Percentiles rank a stretch among this genome's conserved stretches.
phyloP scores from a whole-genome alignment of 23 tunicate genomes.

The Trididemnum nubilum region DNA sequence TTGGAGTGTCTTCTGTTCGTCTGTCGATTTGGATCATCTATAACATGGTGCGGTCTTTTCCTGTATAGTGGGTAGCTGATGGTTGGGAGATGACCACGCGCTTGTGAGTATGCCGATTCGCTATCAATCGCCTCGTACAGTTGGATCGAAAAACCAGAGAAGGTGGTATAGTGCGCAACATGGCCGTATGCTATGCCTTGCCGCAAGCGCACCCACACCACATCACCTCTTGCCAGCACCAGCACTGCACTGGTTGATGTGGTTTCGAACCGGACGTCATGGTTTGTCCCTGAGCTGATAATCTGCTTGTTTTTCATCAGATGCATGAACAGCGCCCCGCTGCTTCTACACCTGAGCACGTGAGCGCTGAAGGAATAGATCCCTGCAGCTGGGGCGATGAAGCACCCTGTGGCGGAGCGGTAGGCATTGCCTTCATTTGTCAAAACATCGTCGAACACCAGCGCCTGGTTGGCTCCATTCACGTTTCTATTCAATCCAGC shows the following conservation, averaged over 20 bases:
- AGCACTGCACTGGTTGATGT: conserved; percentile 85
- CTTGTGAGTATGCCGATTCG: conserved; percentile 18
- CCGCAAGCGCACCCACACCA: conserved; percentile 91
- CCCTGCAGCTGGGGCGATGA: conserved; percentile 92
- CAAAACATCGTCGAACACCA: conserved; percentile 84
- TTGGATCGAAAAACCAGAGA: conserved; percentile 82
- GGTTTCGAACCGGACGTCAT: conserved; percentile 89
- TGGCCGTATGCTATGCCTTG: conserved; percentile 92
- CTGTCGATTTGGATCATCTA: too few relatives aligned
- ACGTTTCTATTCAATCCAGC: conserved; percentile 78
- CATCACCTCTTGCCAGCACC: conserved; percentile 74
- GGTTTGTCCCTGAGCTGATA: conserved; percentile 86
- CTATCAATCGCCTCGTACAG: conserved; percentile 59
- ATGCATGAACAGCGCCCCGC: conserved; percentile 74
- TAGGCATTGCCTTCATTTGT: conserved; percentile 84
- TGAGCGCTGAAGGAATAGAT: conserved; percentile 87
- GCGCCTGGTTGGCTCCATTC: conserved; percentile 67
- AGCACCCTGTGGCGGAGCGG: conserved; percentile 74
- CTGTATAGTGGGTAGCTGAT: conserved; percentile 44
- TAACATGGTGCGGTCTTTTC: not conserved
- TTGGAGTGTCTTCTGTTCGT: too few relatives aligned
- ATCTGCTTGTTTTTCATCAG: conserved; percentile 82
- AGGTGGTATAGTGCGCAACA: conserved; percentile 82
- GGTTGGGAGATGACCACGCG: conserved; percentile 5
- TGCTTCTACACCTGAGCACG: conserved; percentile 79